phyloP scores from a whole-genome alignment of 2,113 vertebrate species.

The Mellivora capensis region DNA sequence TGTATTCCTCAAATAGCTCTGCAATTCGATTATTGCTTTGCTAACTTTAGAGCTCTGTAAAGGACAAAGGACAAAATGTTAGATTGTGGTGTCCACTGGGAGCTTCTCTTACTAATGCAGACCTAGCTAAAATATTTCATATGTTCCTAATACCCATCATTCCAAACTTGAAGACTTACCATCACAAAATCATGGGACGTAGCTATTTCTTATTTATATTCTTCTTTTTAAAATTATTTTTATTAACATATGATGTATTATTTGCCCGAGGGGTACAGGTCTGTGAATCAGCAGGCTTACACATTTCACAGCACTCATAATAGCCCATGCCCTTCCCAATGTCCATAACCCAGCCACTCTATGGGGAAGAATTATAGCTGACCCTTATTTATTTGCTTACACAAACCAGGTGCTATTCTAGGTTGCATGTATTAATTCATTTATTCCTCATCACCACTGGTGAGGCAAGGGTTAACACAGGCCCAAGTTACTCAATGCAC shows the following conservation, averaged over 20 bases:
- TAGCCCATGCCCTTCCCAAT: no score
- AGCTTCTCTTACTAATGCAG: background rate
- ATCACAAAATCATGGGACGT: background rate
- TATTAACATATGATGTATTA: no score
- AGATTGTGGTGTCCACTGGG: background rate
- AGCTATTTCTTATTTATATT: conserved; percentile 35
- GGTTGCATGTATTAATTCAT: background rate
- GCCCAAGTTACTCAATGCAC: background rate
- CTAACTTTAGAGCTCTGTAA: conserved; percentile 74
- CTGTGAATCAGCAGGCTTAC: no score
- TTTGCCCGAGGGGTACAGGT: no score
- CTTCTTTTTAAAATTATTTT: background rate
- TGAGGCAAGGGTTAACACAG: background rate
- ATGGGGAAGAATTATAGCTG: background rate
- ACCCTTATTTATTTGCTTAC: background rate
- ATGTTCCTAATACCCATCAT: fast-evolving
- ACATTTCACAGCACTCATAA: no score
- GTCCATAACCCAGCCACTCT: no score
- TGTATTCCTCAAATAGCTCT: conserved; percentile 66
- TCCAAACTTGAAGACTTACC: background rate
- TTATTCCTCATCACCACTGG: background rate
- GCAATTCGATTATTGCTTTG: conserved; percentile 69
- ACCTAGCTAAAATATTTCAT: background rate
- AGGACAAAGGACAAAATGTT: conserved; percentile 63
- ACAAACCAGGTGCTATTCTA: background rate